Conservation (phyloP, 2,888 invertebrate species). For the Acrobasis repandana region DNA sequence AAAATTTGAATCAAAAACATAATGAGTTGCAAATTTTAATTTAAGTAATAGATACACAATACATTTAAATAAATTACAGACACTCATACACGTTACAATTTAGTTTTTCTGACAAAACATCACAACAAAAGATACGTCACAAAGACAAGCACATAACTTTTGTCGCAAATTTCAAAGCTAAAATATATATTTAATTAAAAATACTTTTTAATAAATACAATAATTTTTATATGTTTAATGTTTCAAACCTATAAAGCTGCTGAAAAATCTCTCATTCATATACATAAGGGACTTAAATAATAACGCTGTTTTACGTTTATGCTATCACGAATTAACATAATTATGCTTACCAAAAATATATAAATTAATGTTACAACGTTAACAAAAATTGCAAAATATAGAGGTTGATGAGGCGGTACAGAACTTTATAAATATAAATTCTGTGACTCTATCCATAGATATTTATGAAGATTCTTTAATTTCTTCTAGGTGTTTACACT, state of each 20-base stretch:
- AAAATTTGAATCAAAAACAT: slow-evolving; percentile 16
- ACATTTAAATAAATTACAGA: slow-evolving; percentile 14
- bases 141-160: not conserved
- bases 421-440: not conserved
- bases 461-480: too few relatives aligned
- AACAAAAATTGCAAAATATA: not conserved
- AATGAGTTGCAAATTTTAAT: slow-evolving; percentile 25
- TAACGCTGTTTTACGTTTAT: not conserved
- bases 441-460: too few relatives aligned
- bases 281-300: not conserved
- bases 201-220: slow-evolving; percentile 1
- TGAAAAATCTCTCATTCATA: not conserved
- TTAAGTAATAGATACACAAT: slow-evolving; percentile 12
- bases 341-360: slow-evolving; percentile 13
- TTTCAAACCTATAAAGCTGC: not conserved
- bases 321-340: not conserved
- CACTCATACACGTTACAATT: slow-evolving; percentile 4
- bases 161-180: not conserved
- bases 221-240: slow-evolving; percentile 3
- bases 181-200: not conserved
- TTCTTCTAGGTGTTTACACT: too few relatives aligned
- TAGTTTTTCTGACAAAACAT: slow-evolving; percentile 6
- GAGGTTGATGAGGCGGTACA: not conserved
- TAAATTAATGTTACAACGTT: not conserved
- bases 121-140: not conserved